Evolutionary conservation across 2,113 vertebrate species (phyloP), one percentile per base, ranked within the genome.

Genomic region (Smithornis capensis): DNA sequence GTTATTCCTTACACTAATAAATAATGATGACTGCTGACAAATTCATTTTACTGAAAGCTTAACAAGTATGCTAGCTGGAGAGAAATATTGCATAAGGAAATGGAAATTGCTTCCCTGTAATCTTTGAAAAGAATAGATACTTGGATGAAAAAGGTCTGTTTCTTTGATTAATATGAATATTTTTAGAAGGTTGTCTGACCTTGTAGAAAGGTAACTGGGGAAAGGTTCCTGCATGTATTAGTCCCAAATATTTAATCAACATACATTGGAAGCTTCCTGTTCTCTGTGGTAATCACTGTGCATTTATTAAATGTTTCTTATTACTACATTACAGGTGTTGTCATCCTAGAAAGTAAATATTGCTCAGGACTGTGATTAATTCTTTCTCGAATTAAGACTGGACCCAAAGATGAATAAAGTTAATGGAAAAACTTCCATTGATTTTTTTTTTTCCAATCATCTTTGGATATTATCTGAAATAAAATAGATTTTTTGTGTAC

Each of bases 341-440:
- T 67, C 52, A 35, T 73, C 50, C 47, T 83, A 55, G 63, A 93
- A 85, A 83, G 87, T 70, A 96, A 97, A 95, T 93, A 96, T 37
- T 90, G 47, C 28, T 90, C 13, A 16, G 47, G 50, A 87, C 64
- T 85, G 27, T 79, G 38, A 85, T 88, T 95, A 91, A 69, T 92
- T 91, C 7, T 87, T n/a, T 90, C 50, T 77, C 22, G 15, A 47
- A 52, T 80, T 85, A 87, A 15, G 14, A 91, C 4, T 68, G 49
- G 25, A 73, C 42, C 9, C 42, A 85, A 70, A 74, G 75, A 55
- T 71, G 21, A 77, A 62, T 83, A 8, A 73, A 79, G 87, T 92
- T 96, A 94, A 95, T 94, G 11, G 42, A 73, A 92, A 94, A 95
- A 38, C 67, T 65, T 18, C 17, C 45, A 91, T 85, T 73, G 65